Base-by-base conservation (phyloP, 2,113 vertebrate genomes). In the Lycaon pictus region DNA sequence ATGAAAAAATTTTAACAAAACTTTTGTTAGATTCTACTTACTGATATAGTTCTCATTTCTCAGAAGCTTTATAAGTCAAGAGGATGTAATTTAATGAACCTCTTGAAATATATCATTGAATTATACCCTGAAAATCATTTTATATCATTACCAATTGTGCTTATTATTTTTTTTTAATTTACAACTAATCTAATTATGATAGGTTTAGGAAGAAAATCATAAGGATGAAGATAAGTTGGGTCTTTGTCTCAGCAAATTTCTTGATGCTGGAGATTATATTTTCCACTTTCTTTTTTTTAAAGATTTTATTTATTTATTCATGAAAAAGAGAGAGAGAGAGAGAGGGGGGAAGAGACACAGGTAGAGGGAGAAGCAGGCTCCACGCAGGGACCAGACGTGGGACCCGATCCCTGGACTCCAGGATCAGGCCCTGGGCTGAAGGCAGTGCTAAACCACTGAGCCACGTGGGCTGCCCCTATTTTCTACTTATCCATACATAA, bases 91-190 rank as follows among this genome's bases (percentile, higher is more conserved):
- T 82, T 82, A 89, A 74, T 71, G 43, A 62, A 12, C 13, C 1
- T 69, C 32, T 94, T 96, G n/a, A 94, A 96, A 74, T 62, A 3
- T 37, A 15, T 85, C 65, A 71, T 62, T 96, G 29, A 60, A 63
- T 72, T 81, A 89, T 9, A 69, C 7, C 7, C 5, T 85, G 11
- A 72, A 77, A 84, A 93, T 91, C 2, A 12, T 95, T 88, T 84
- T 65, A 20, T 55, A 13, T 37, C 20, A 76, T 86, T 2, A 62
- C 35, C 48, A 91, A 67, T 20, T n/a, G 3, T 51, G n/a, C 51
- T 90, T 90, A 37, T 16, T 90, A 37, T 16, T 90, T 86, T 51
- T 69, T 35, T 91, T 92, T 79, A 79, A 79, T 19, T 89, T 6
- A 65, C 43, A 65, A 58, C 2, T 15, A 27, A 35, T 25, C 22